Evolutionary conservation across 2,888 invertebrate species (phyloP), one percentile per base, ranked within the genome.

Genomic region (Netelia inedita): DNA sequence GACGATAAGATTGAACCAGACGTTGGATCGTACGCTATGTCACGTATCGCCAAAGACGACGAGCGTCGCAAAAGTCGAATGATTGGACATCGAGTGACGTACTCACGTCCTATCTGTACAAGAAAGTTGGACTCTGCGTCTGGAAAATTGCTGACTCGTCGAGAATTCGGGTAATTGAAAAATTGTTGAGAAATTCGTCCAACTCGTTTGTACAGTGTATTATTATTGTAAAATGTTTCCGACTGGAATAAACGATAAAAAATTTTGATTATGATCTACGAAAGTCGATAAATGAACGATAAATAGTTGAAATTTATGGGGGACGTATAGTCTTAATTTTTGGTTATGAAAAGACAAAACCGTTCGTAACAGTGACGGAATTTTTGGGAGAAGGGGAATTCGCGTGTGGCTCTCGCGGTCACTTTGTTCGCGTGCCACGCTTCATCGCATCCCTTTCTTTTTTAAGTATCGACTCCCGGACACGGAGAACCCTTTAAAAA

Each of bases 401-500:
- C 63, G 35, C 35, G 79, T 61, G 63, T 72, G 79, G 16, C 74
- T 59, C 76, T 19, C 63, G 75, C 59, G 79, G 78, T 66, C 71
- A 57, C 43, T 53, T 69, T 61, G 78, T 35, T 61, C 80, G 80
- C 79, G 89, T 86, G 88, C 88, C 88, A 83, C 53, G 21, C 35
- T 69, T 83, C 87, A 78, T 76, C 87, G 68, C 86, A 86, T 82
- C 83, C 82, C 79, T 79, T 87, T 53, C 82, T 83, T 83, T 86
- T 88, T 87, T 86, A 57, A 50, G 65, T 72, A 59, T 85, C 83
- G 76, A 81, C 74, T 73, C 79, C 61, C 46, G 53, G 69, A 46
- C 65, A 74, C 46, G 19, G 41, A 76, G 68, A 89, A 87, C 89
- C 90, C 88, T 90, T 91, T 88, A 92, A 93, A 91, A 92, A 92